Conservation (phyloP, 1,140 invertebrate genomes). For the Psilanteris sp. region DNA sequence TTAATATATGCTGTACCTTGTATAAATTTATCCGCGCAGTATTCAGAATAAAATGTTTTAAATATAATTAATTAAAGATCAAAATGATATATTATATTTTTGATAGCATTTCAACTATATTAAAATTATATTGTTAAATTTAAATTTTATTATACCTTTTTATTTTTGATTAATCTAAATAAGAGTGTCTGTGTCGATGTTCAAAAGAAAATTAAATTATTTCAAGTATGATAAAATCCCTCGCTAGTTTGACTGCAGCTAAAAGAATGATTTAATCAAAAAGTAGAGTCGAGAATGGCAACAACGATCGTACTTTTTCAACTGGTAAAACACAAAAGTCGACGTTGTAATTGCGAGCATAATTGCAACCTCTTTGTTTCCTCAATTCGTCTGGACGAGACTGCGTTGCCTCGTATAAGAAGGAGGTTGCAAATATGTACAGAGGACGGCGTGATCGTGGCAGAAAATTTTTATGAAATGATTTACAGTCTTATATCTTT, state of each 20-base stretch:
- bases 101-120: no score
- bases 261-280: conserved; percentile 57
- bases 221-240: conserved; percentile 22
- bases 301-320: conserved; percentile 47
- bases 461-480: conserved; percentile 65
- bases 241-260: conserved; percentile 20
- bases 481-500: conserved; percentile 34
- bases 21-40: no score
- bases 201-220: conserved; percentile 25
- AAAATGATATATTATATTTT: no score
- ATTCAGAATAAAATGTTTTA: no score
- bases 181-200: no score
- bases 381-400: conserved; percentile 60
- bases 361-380: conserved; percentile 67
- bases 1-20: no score
- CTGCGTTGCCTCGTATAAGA: conserved; percentile 2
- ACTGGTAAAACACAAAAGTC: conserved; percentile 39
- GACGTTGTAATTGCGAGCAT: conserved; percentile 58
- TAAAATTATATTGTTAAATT: no score
- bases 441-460: conserved; percentile 40
- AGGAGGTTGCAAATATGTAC: conserved; percentile 41
- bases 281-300: conserved; percentile 44
- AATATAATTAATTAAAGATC: no score
- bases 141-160: no score
- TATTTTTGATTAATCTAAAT: no score